Evolutionary conservation across 2,797 vertebrate species (phyloP), one percentile per base, ranked within the genome.

Genomic region (Crocodylus rhombifer): DNA sequence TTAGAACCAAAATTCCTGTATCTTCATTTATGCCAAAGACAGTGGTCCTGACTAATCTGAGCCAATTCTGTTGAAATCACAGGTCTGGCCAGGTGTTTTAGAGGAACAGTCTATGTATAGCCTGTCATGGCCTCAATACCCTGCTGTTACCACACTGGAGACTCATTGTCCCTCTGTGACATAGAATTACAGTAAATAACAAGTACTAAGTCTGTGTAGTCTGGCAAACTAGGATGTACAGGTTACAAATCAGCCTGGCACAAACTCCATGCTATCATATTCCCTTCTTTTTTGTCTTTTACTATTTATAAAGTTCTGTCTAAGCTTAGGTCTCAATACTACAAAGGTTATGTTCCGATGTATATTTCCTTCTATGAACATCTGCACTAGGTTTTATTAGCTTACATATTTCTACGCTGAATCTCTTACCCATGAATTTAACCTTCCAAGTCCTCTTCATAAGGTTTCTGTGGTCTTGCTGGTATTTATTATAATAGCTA

Each of bases 201-300:
- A 51, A 51, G 42, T 51, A 51, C 42, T 73, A 73, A 3, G 4
- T 42, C 36, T 73, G 36, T 15, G 4, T 25, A 77, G 84, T 30
- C 85, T 89, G 89, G 28, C 33, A 90, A 91, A 85, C 5, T 14
- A 73, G 78, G 55, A 76, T 69, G 20, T 9, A 30, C 33, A 30
- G n/a, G 42, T 71, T 71, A 71, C 23, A 73, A 73, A 73, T 36
- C 69, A 95, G 26, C 12, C 21, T 79, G 14, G 5, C 62, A 69
- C 6, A 89, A 77, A 75, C 13, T 0, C 4, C 18, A 42, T 82
- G 36, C 6, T 57, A 77, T 2, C 81, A 56, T 3, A 74, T 1
- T 65, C 9, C 21, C 73, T 0, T 0, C 42, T 67, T 23, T 25
- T 74, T 77, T 62, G 51, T 21, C 1, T 55, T 26, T 55, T 56